Evolutionary conservation across 2,797 vertebrate genomes (phyloP).

Genomic region (Muraenolepis orangiensis): DNA sequence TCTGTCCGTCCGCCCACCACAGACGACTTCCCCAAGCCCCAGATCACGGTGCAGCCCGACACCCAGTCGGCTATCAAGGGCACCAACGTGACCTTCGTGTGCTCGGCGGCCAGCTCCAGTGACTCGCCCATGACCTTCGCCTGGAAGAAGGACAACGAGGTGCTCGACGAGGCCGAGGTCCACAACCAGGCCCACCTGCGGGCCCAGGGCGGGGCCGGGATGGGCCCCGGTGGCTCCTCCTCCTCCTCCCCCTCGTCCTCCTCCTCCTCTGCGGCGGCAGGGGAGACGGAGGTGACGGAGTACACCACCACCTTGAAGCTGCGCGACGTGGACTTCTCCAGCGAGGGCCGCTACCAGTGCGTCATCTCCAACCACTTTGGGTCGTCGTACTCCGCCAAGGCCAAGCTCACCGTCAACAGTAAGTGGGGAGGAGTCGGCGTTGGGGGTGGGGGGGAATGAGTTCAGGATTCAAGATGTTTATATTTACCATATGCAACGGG

Average conservation of each 20-base stretch:
- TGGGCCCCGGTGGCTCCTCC: conserved; percentile 17
- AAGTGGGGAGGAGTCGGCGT: conserved; percentile 52
- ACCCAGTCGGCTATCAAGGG: conserved; percentile 90
- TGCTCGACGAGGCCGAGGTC: conserved; percentile 86
- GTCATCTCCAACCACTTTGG: conserved; percentile 99
- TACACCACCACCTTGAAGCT: conserved; percentile 91
- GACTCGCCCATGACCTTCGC: conserved; percentile 98
- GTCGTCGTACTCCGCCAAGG: conserved; percentile 93
- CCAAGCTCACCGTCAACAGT: conserved; percentile 97
- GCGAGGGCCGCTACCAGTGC: conserved; percentile 94
- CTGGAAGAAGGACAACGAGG: conserved; percentile 98
- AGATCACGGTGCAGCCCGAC: conserved; percentile 96
- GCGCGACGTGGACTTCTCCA: conserved; percentile 83
- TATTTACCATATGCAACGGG: too few species aligned
- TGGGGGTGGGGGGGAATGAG: too few species aligned
- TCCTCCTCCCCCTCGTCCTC: too few species aligned
- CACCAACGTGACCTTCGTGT: conserved; percentile 90
- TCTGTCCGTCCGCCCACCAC: too few species aligned
- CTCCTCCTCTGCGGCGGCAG: conserved; percentile 13
- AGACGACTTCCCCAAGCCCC: conserved; percentile 98
- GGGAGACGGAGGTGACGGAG: conserved; percentile 81
- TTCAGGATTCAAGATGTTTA: too few species aligned
- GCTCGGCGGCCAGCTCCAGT: conserved; percentile 94
- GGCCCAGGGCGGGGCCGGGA: conserved; percentile 62
- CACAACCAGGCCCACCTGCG: conserved; percentile 91